Conservation (phyloP, 1,140 invertebrate species). For the Heliconius nattereri region DNA sequence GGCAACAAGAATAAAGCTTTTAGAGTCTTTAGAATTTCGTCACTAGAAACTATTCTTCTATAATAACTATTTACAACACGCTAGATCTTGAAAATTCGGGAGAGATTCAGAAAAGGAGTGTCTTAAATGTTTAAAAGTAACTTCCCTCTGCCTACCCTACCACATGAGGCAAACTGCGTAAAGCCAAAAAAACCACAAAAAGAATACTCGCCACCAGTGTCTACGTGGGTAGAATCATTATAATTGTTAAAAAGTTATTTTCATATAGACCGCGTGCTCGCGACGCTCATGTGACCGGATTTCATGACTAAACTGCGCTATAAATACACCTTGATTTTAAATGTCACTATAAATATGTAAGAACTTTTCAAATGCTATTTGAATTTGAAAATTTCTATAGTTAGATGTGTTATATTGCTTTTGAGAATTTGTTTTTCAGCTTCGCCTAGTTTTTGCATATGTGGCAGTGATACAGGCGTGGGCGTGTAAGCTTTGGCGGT, state of each 20-base stretch:
- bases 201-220: too few relatives aligned
- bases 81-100: background rate
- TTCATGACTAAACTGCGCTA: slow-evolving; percentile 10
- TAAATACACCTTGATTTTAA: slow-evolving; percentile 16
- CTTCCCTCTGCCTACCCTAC: background rate
- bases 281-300: slow-evolving; percentile 37
- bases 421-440: background rate
- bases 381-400: background rate
- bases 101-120: background rate
- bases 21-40: background rate
- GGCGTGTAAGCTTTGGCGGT: too few relatives aligned
- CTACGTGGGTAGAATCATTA: background rate
- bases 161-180: background rate
- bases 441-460: too few relatives aligned
- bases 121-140: background rate
- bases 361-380: background rate
- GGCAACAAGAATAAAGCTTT: too few relatives aligned
- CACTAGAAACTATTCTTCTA: background rate
- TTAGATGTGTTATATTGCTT: background rate
- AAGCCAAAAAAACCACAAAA: background rate
- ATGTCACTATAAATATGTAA: slow-evolving; percentile 17
- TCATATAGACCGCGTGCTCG: slow-evolving; percentile 21
- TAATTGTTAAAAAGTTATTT: slow-evolving; percentile 34
- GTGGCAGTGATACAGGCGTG: too few relatives aligned
- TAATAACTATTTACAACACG: background rate